A percentile compares a stretch with the other conserved stretches of the same genome.
Conservation (phyloP, 2,113 vertebrate species). For the Alces alces region DNA sequence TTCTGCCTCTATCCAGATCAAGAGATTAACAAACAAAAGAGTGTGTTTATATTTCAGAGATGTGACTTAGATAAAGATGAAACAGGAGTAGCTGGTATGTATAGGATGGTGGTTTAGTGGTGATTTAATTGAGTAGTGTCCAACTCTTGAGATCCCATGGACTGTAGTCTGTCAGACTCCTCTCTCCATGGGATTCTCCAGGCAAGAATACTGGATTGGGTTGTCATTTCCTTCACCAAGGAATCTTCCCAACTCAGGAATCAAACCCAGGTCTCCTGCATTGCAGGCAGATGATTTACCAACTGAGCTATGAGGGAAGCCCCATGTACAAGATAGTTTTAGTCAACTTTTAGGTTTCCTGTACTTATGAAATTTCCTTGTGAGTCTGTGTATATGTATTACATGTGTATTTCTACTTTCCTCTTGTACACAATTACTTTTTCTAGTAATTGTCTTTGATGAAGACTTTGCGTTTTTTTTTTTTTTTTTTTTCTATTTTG, state of each 20-base stretch:
- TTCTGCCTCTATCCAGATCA: not conserved
- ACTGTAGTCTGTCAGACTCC: too few relatives aligned
- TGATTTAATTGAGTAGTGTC: too few relatives aligned
- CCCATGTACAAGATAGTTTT: not conserved
- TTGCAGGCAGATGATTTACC: too few relatives aligned
- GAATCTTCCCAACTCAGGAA: too few relatives aligned
- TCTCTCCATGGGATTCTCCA: too few relatives aligned
- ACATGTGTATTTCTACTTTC: not conserved
- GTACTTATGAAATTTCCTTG: not conserved
- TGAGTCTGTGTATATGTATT: not conserved
- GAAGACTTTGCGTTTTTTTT: not conserved
- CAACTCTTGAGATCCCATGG: too few relatives aligned
- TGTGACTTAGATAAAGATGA: not conserved
- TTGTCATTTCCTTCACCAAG: too few relatives aligned
- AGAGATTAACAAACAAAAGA: not conserved
- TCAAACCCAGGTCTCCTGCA: too few relatives aligned
- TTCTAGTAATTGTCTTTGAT: not conserved
- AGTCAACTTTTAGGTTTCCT: not conserved
- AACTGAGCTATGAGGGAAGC: too few relatives aligned
- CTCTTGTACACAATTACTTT: not conserved
- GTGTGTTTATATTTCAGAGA: not conserved
- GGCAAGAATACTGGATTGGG: too few relatives aligned
- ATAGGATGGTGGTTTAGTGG: too few relatives aligned
- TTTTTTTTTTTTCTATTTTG: not conserved
- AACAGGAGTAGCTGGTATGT: not conserved